phyloP scores from a whole-genome alignment of 2,113 vertebrate species.

The Saguinus midas region DNA sequence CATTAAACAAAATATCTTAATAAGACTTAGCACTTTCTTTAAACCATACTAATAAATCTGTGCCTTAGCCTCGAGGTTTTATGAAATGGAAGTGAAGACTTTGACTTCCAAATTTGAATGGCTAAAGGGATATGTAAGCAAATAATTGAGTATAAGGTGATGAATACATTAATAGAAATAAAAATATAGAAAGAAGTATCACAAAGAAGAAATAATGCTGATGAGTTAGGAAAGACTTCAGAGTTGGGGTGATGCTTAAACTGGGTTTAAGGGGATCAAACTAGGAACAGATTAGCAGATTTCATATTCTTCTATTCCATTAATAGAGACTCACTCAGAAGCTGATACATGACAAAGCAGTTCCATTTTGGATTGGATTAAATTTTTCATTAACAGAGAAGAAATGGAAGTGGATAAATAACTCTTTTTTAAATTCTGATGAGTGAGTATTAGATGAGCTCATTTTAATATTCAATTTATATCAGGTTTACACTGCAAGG shows the following conservation, averaged over 20 bases:
- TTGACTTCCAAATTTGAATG: not conserved
- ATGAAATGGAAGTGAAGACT: not conserved
- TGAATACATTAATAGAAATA: not conserved
- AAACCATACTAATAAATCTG: not conserved
- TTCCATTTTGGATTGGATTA: slow-evolving; percentile 32
- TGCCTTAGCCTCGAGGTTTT: not conserved
- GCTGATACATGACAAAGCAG: accelerated
- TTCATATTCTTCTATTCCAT: not conserved
- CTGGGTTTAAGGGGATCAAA: not conserved
- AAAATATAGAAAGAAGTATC: not conserved
- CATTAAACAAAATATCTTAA: not conserved
- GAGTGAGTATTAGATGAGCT: slow-evolving; percentile 42
- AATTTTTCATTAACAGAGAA: not conserved
- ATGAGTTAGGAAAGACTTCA: not conserved
- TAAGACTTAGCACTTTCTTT: not conserved
- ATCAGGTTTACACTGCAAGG: not conserved
- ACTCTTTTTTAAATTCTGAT: not conserved
- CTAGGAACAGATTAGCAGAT: not conserved
- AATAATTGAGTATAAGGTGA: not conserved
- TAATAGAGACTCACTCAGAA: not conserved
- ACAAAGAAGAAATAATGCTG: not conserved
- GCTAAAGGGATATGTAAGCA: not conserved
- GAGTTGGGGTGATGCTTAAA: not conserved
- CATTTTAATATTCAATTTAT: not conserved
- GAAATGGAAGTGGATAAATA: slow-evolving; percentile 57